Evolutionary conservation across 2,888 invertebrate genomes (phyloP), one percentile per base, ranked within the genome.

Genomic region (Torymus tubicola): DNA sequence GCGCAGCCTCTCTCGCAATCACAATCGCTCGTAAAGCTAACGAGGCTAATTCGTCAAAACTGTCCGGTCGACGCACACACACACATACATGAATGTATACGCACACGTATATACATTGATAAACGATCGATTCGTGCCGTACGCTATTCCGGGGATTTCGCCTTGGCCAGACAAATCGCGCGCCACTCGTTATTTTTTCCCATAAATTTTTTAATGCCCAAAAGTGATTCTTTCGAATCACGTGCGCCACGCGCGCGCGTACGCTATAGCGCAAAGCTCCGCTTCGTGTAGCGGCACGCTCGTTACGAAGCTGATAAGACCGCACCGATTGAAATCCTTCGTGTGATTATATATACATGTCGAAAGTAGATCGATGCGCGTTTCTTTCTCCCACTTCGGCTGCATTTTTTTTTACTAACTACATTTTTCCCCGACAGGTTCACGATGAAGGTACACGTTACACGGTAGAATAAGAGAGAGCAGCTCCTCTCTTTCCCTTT

Each of bases 31-130:
- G 85, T 84, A 85, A 85, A 86, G 82, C 84, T 85, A 87, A 87
- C 84, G 86, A 87, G 85, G 83, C 85, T 85, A 86, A 87, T 88
- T 86, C 86, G 85, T 87, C 88, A 86, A 86, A 88, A 86, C 84
- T 86, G 87, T 86, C 86, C 86, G 83, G 84, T 81, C 84, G 86
- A 87, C 87, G 87, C 89, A 87, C 88, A 57, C 31, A 31, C 61
- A 31, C 31, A 31, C 31, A 31, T 4, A 31, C 31, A 42, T 8
- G n/a, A n/a, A 42, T 8, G 21, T 21, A 21, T 21, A 57, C 31
- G 16, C 61, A 31, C 31, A 31, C 31, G 8, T 8, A 31, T 8
- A 42, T 8, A 42, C 8, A 42, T 74, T 77, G 78, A 82, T 82
- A 76, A 82, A 78, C 79, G 81, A 79, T 82, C 70, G 76, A 79